Percentiles rank a stretch among this genome's conserved stretches.
phyloP scores from a whole-genome alignment of 2,888 invertebrate genomes.

The Diploptera punctata region DNA sequence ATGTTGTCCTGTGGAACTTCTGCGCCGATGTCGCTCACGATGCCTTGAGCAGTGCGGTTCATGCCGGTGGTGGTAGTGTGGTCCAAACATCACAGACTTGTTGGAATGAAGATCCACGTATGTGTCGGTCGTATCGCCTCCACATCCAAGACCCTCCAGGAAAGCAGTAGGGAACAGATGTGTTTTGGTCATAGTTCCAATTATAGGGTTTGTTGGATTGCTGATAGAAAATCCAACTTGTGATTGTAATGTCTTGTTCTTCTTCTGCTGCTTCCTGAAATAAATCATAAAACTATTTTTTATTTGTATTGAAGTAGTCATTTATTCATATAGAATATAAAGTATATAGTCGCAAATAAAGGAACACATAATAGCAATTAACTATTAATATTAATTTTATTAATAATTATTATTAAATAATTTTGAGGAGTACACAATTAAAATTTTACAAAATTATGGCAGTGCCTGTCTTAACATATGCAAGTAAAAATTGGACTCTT shows the following conservation, averaged over 20 bases:
- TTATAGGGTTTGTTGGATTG: constrained; percentile 37
- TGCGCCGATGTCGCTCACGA: constrained; percentile 45
- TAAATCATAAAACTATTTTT: background rate
- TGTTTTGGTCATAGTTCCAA: constrained; percentile 24
- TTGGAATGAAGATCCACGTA: constrained; percentile 47
- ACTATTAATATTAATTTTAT: too few relatives aligned
- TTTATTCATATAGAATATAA: too few relatives aligned
- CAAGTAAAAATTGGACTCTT: too few relatives aligned
- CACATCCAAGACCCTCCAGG: constrained; percentile 47
- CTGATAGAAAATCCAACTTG: constrained; percentile 44
- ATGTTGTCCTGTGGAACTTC: constrained; percentile 43
- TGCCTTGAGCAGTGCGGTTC: constrained; percentile 45
- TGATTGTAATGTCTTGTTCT: constrained; percentile 44
- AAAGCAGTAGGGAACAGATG: constrained; percentile 43
- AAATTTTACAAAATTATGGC: too few relatives aligned
- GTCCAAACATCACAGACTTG: constrained; percentile 39
- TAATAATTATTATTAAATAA: too few relatives aligned
- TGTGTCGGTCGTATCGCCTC: constrained; percentile 49
- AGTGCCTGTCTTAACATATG: too few relatives aligned
- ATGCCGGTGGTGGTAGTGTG: constrained; percentile 40
- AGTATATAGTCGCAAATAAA: too few relatives aligned
- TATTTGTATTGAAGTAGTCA: too few relatives aligned
- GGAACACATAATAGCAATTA: too few relatives aligned
- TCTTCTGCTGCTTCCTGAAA: constrained; percentile 44
- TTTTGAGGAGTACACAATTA: too few relatives aligned